phyloP scores from a whole-genome alignment of 1,140 invertebrate species.

The Pinna nobilis region DNA sequence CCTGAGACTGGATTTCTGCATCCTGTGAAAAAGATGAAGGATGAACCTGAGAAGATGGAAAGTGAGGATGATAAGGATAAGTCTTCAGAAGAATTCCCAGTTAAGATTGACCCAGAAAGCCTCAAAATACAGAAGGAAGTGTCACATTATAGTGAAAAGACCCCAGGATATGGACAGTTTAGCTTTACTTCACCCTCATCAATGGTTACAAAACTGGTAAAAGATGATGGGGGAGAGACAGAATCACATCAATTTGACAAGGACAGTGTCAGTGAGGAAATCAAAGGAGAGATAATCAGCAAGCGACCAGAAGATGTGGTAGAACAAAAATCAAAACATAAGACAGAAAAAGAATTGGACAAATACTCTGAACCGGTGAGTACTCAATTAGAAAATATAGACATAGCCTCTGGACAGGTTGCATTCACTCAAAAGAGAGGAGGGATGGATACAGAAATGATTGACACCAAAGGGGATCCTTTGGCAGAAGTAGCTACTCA shows the following conservation, averaged over 20 bases:
- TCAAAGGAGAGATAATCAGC: not conserved
- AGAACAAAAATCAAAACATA: not conserved
- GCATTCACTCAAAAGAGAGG: no score
- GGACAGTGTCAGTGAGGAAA: not conserved
- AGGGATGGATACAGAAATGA: no score
- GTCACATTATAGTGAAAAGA: not conserved
- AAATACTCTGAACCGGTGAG: no score
- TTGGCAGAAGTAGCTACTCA: no score
- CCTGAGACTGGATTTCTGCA: not conserved
- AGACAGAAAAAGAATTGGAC: not conserved
- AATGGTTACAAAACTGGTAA: not conserved
- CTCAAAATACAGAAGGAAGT: not conserved
- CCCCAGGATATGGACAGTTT: not conserved
- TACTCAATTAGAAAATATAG: no score
- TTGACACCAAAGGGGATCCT: no score
- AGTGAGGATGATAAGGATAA: not conserved
- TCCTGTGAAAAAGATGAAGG: not conserved
- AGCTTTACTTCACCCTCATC: not conserved
- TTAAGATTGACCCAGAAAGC: no score
- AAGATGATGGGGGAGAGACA: constrained; percentile 2
- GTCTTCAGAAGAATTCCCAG: not conserved
- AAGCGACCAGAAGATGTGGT: not conserved
- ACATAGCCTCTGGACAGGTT: no score
- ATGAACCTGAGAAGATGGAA: not conserved
- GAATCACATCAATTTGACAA: not conserved